phyloP scores from a whole-genome alignment of 2,888 invertebrate species.

The Cataglyphis rosenhaueri region DNA sequence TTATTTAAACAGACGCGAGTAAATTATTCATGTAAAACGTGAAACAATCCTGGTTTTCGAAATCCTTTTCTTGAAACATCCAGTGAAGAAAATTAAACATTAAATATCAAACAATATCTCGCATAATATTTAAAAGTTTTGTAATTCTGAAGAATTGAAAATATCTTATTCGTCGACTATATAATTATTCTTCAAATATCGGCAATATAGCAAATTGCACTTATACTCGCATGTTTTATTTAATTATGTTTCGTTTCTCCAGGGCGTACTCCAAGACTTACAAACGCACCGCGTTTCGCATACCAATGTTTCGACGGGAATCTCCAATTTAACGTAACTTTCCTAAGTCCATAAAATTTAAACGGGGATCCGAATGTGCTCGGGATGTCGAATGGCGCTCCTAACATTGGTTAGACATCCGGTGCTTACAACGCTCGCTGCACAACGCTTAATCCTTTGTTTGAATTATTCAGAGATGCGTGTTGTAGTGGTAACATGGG shows the following conservation, averaged over 20 bases:
- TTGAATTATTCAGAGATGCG: conserved; percentile 49
- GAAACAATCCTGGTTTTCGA: background rate
- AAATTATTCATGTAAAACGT: conserved; percentile 31
- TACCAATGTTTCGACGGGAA: conserved; percentile 24
- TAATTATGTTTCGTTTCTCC: conserved; percentile 9
- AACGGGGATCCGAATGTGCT: conserved; percentile 39
- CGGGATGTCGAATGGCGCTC: conserved; percentile 44
- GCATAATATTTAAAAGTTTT: background rate
- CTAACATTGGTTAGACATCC: conserved; percentile 51
- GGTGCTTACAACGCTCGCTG: background rate
- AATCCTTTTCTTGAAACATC: no score
- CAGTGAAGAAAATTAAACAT: background rate
- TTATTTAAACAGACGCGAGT: conserved; percentile 44
- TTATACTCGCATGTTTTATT: background rate
- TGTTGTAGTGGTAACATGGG: conserved; percentile 26
- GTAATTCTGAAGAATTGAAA: background rate
- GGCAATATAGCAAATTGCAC: background rate
- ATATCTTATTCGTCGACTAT: background rate
- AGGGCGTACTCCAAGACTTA: background rate
- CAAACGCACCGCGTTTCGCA: conserved; percentile 12
- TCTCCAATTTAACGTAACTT: conserved; percentile 42
- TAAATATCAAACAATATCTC: background rate
- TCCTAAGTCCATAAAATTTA: conserved; percentile 32
- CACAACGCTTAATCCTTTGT: conserved; percentile 44
- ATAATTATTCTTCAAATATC: background rate